Evolutionary conservation across 2,888 invertebrate genomes (phyloP), one percentile per base, ranked within the genome.

Genomic region (Crocallis elinguaria): DNA sequence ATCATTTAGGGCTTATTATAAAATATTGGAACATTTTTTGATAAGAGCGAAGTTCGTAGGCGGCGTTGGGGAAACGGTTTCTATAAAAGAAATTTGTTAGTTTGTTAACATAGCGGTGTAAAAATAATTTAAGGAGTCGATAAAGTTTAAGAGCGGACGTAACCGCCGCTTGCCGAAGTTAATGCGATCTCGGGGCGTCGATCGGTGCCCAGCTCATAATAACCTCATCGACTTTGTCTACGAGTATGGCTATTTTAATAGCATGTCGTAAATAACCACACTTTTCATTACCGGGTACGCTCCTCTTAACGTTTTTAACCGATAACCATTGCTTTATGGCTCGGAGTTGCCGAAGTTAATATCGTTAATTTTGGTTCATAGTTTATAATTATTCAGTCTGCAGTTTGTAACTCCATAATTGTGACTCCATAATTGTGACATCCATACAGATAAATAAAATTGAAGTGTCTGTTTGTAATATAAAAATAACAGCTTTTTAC

Each of bases 51-150:
- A 84, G 76, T 83, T 82, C 42, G 57, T 29, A 59, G 51, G 62
- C 39, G 61, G 54, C 62, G 63, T 67, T 67, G 71, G 64, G 51
- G 67, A 60, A 77, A 71, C 74, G 78, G 73, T 79, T 80, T 76
- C 74, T 67, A 81, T 79, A 77, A 75, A 82, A 80, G 79, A 79
- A 81, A 84, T 83, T 82, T 79, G 80, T 82, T 81, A 78, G 79
- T 82, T 81, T 80, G 80, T 84, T 82, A 82, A 79, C 78, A 78
- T 79, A 82, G 83, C 75, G 79, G 78, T 69, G 82, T 78, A 82
- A 79, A 84, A 84, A 85, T 86, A 82, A 88, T 87, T 85, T 85
- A 86, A 80, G 76, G 71, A 70, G 69, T 74, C 75, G 60, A 83
- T 88, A 84, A 89, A 88, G 74, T 85, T 86, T 85, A 84, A 88